Evolutionary conservation across 1,140 invertebrate genomes (phyloP).

Genomic region (Eupristina koningsbergeri): DNA sequence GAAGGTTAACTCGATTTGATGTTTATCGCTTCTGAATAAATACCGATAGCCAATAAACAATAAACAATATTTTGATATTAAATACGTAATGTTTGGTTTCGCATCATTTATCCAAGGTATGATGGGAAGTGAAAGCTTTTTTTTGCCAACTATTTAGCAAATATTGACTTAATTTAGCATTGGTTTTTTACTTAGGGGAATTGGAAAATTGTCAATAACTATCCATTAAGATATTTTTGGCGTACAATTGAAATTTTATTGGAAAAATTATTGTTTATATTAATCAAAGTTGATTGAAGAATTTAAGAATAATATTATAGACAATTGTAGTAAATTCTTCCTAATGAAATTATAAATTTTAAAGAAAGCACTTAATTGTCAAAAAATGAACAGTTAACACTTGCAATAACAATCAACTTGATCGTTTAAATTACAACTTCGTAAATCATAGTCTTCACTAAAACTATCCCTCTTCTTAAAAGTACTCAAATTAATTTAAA

Average conservation of each 20-base stretch:
- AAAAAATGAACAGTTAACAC: too few relatives aligned
- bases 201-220: not conserved
- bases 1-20: not conserved
- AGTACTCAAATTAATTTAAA: constrained; percentile 15
- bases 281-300: too few relatives aligned
- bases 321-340: too few relatives aligned
- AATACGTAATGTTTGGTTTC: not conserved
- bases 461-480: not conserved
- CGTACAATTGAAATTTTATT: too few relatives aligned
- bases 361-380: not conserved
- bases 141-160: not conserved
- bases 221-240: too few relatives aligned
- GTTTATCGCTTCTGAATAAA: constrained; percentile 6
- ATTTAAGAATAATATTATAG: too few relatives aligned
- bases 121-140: not conserved
- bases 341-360: not conserved
- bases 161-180: not conserved
- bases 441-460: not conserved
- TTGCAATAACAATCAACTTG: not conserved
- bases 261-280: too few relatives aligned
- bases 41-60: constrained; percentile 14
- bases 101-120: not conserved
- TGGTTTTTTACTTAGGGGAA: not conserved
- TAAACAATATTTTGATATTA: constrained; percentile 35
- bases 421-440: not conserved